A percentile compares a stretch with the other conserved stretches of the same genome.
Evolutionary conservation across 2,797 vertebrate genomes (phyloP).

Genomic region (Neosalanx taihuensis): DNA sequence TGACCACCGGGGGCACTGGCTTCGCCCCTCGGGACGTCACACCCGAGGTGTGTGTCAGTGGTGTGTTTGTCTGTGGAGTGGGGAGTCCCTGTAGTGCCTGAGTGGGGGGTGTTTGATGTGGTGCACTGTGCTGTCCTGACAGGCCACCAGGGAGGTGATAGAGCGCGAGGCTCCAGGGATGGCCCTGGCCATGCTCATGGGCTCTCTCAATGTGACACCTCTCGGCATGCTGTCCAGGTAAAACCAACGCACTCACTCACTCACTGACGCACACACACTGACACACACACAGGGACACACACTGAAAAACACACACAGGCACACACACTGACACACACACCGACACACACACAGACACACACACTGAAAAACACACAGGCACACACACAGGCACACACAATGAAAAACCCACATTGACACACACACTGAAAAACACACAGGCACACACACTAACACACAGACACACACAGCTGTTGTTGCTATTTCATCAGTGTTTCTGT

Average conservation of each 20-base stretch:
- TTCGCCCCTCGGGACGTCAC: constrained; percentile 98
- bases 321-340: constrained; percentile 20
- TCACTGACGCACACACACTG: constrained; percentile 19
- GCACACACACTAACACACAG: constrained; percentile 17
- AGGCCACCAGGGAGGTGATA: constrained; percentile 99
- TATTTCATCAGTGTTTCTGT: not conserved
- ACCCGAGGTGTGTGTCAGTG: constrained; percentile 82
- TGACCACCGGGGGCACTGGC: constrained; percentile 97
- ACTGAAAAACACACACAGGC: constrained; percentile 19
- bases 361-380: constrained; percentile 13
- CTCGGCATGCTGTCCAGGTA: constrained; percentile 89
- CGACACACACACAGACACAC: constrained; percentile 20
- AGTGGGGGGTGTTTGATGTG: not conserved
- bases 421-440: not conserved
- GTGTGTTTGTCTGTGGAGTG: constrained; percentile 30
- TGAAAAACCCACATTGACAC: not conserved
- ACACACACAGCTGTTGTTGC: not conserved
- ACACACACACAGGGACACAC: constrained; percentile 20
- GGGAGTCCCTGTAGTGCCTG: constrained; percentile 11
- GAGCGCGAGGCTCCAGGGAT: constrained; percentile 97
- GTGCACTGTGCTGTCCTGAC: constrained; percentile 25
- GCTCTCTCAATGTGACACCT: constrained; percentile 96
- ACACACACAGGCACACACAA: constrained; percentile 13
- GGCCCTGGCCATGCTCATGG: constrained; percentile 99
- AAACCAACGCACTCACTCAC: constrained; percentile 18